Percentiles rank a stretch among this genome's conserved stretches.
Evolutionary conservation across 2,113 vertebrate genomes (phyloP).

Genomic region (Ramphastos sulfuratus): DNA sequence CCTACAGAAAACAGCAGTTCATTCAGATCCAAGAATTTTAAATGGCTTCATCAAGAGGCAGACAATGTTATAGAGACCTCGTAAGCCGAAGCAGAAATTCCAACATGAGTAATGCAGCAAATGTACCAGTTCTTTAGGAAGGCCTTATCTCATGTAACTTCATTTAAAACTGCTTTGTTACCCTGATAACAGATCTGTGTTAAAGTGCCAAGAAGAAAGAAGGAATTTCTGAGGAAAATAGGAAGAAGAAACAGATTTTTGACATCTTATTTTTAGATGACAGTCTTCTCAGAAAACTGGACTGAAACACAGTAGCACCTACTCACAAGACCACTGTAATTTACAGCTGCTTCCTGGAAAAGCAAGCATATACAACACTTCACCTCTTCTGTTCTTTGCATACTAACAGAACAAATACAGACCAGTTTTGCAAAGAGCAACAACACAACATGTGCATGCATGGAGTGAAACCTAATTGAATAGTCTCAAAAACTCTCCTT

Average conservation of each 20-base stretch:
- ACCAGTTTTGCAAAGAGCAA: not conserved
- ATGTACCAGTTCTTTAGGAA: not conserved
- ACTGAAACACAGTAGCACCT: not conserved
- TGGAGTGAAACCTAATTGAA: fast-evolving
- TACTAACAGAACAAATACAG: not conserved
- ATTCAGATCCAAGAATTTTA: not conserved
- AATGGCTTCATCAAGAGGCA: not conserved
- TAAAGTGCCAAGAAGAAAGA: not conserved
- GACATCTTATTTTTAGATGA: not conserved
- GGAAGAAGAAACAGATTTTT: not conserved
- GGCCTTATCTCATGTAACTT: not conserved
- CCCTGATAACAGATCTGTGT: not conserved
- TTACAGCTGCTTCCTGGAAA: not conserved
- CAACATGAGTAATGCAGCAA: not conserved
- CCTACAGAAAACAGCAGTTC: not conserved
- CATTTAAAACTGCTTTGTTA: not conserved
- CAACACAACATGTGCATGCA: not conserved
- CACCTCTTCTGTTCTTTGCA: not conserved
- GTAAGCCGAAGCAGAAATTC: not conserved
- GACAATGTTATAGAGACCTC: not conserved
- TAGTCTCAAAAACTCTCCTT: not conserved
- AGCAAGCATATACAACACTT: not conserved
- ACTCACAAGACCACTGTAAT: not conserved
- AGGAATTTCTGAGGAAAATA: not conserved
- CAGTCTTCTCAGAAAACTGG: not conserved